These are phyloP conservation scores for Phylloscopus whistleri DNA, from an alignment of 2,113 vertebrate species.

Conservation along the genomic window DNA sequence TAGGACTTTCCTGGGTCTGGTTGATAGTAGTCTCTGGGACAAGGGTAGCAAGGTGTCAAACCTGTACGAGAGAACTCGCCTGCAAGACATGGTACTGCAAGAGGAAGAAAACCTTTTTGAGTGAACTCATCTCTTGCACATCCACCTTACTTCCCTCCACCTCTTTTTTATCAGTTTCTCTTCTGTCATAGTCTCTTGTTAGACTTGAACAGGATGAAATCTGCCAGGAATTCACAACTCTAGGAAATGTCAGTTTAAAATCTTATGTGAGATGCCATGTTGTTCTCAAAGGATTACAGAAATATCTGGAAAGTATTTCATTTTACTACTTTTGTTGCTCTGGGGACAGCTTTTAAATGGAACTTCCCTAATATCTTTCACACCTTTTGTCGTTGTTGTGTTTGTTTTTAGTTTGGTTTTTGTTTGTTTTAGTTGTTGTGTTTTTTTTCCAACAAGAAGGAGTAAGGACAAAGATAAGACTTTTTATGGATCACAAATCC, in stretches of 20 bases:
- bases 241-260: not conserved
- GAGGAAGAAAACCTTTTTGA: not conserved
- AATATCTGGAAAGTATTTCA: not conserved
- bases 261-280: not conserved
- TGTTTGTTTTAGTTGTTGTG: not conserved
- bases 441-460: not conserved
- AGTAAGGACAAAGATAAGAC: not conserved
- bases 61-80: conserved; percentile 95
- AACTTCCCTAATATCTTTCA: not conserved
- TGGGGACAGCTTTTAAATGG: not conserved
- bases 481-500: not conserved
- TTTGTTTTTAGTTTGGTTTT: not conserved
- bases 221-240: not conserved
- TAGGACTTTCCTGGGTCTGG: conserved; percentile 91
- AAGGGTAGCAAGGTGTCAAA: conserved; percentile 91
- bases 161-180: not conserved
- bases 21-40: conserved; percentile 95
- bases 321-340: not conserved
- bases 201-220: not conserved
- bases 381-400: not conserved
- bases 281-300: not conserved
- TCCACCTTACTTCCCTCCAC: no score
- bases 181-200: not conserved
- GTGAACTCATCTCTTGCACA: not conserved
- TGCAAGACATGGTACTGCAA: conserved; percentile 86